Base-by-base conservation (phyloP, 1,140 invertebrate genomes). In the Rhagoletis zephyria region DNA sequence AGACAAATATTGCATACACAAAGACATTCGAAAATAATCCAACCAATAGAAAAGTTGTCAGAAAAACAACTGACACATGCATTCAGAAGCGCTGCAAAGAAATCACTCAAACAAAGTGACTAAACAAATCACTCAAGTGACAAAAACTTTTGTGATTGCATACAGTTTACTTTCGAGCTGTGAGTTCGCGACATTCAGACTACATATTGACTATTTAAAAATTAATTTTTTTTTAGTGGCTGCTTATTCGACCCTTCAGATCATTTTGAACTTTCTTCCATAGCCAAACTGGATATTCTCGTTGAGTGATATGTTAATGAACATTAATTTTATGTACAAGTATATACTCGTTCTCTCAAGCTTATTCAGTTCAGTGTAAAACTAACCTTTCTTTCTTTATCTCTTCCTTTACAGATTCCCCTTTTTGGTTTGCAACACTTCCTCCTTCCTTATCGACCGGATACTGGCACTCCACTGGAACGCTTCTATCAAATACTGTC, bases 381-480 rank as follows among this genome's bases (percentile, higher is more conserved):
- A 1, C 64, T 40, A 6, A n/a, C 67, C 4, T 74, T 19, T 64
- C 9, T 59, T 5, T n/a, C 42, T 42, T 51, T 85, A 10, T 48
- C 59, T 48, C 7, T 45, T 67, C 12, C 7, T 88, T n/a, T 30
- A 60, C 81, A 93, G 93, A 90, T 94, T 16, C 96, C 96, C 0
- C 93, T 97, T 0, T 94, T 97, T 86, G 96, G 96, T 0, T 92
- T 97, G 0, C 96, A 98, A 88, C 97, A 97, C 90, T 94, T 98
- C 16, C 93, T 98, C 42, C 95, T 96, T 4, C 97, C 97, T 3
- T 96, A 97, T 90, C 94, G 96, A 64, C 97, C 97, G 0, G 93
- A 95, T 1, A 93, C 94, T 45, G 94, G 94, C 14, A 94, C 95
- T 85, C 93, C 95, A 0, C 94, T 95, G 89, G 95, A 96, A 89